These are phyloP conservation scores for Stegodyphus mimosarum DNA, from an alignment of 1,140 invertebrate genomes.

Conservation along the genomic window DNA sequence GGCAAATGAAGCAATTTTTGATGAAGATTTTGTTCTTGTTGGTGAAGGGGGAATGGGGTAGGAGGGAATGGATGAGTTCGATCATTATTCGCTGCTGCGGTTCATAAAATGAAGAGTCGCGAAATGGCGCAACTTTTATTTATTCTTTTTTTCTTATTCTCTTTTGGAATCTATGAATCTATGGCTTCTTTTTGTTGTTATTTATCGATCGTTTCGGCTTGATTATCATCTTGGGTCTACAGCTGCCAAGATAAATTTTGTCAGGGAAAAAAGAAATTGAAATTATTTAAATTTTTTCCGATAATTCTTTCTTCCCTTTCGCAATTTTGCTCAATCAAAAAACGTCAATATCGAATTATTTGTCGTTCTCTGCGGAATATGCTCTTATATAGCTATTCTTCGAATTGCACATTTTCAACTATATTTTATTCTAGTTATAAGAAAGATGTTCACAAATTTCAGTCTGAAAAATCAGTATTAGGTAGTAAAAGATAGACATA, in stretches of 20 bases:
- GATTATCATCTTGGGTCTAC: background rate
- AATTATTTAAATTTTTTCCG: constrained; percentile 48
- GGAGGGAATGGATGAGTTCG: background rate
- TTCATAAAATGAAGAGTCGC: constrained; percentile 51
- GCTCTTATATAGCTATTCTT: too few species aligned
- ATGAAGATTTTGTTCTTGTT: constrained; percentile 30
- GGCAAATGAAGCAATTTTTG: constrained; percentile 57
- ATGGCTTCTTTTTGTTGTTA: constrained; percentile 12
- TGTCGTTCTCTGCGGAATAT: background rate
- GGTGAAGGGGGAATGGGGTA: background rate
- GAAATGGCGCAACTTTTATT: constrained; percentile 17
- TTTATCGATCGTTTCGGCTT: constrained; percentile 18
- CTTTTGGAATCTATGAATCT: background rate
- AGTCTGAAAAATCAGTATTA: too few species aligned
- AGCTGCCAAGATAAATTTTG: background rate
- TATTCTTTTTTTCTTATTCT: constrained; percentile 7
- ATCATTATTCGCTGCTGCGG: constrained; percentile 53
- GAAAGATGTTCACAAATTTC: too few species aligned
- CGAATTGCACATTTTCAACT: too few species aligned
- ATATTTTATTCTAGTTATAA: too few species aligned
- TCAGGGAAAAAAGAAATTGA: constrained; percentile 12
- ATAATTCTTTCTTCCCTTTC: constrained; percentile 10
- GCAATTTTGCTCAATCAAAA: constrained; percentile 24
- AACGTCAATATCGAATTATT: constrained; percentile 30
- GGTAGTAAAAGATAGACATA: too few species aligned